These are phyloP conservation scores for Rhizomys pruinosus DNA, from an alignment of 2,113 vertebrate species.

Conservation along the genomic window DNA sequence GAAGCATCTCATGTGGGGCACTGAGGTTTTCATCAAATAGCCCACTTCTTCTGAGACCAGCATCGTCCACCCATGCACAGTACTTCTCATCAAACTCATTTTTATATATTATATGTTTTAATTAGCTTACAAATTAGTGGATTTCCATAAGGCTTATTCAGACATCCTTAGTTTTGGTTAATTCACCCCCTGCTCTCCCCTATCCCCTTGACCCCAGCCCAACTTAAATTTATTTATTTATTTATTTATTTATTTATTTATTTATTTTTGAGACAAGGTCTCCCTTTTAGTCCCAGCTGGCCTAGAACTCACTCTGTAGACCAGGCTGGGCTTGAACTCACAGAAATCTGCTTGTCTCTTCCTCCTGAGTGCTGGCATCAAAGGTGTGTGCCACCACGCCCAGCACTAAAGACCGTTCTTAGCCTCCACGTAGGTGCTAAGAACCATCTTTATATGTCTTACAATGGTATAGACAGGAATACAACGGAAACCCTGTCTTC, in stretches of 20 bases:
- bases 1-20: background rate
- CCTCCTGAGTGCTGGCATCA: too few relatives aligned
- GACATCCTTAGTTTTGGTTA: background rate
- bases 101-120: background rate
- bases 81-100: background rate
- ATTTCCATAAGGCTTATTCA: too few relatives aligned
- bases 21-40: background rate
- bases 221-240: background rate
- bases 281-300: too few relatives aligned
- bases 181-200: background rate
- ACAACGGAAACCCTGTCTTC: background rate
- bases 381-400: too few relatives aligned
- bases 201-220: background rate
- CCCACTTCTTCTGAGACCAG: background rate
- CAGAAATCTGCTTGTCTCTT: too few relatives aligned
- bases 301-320: too few relatives aligned
- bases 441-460: background rate
- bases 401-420: too few relatives aligned
- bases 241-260: too few relatives aligned
- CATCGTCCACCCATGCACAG: background rate
- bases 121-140: background rate
- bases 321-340: too few relatives aligned
- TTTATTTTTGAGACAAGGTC: too few relatives aligned
- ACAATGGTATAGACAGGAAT: constrained; percentile 52
- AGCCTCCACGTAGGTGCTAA: too few relatives aligned